Evolutionary conservation across 2,888 invertebrate genomes (phyloP).

Genomic region (Chrysolina oricalcia): DNA sequence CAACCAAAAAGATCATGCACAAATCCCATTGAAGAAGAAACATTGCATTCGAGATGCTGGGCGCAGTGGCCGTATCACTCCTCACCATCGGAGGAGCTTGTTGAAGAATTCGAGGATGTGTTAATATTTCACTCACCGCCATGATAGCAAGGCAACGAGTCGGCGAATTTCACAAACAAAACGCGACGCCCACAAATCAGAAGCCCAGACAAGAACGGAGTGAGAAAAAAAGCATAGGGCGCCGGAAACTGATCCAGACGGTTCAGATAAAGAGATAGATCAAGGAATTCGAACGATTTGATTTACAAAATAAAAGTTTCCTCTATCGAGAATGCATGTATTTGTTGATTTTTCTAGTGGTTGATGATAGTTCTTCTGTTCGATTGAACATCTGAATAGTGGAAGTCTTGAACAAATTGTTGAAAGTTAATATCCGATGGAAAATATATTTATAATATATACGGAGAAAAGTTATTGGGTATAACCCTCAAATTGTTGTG

Average conservation of each 20-base stretch:
- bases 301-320: not conserved
- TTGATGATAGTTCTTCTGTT: too few relatives aligned
- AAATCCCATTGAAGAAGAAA: conserved; percentile 39
- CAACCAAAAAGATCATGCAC: conserved; percentile 33
- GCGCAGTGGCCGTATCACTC: conserved; percentile 67
- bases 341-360: too few relatives aligned
- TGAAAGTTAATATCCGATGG: too few relatives aligned
- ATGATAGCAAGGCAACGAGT: conserved; percentile 56
- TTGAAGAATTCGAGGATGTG: conserved; percentile 67
- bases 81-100: conserved; percentile 69
- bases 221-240: conserved; percentile 16
- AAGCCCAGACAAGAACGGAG: conserved; percentile 38
- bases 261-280: conserved; percentile 16
- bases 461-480: too few relatives aligned
- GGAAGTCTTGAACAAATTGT: too few relatives aligned
- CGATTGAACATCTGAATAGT: too few relatives aligned
- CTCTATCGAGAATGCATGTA: too few relatives aligned
- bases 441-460: too few relatives aligned
- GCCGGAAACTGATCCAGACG: conserved; percentile 23
- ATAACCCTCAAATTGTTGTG: too few relatives aligned
- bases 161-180: conserved; percentile 64
- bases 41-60: conserved; percentile 44
- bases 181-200: conserved; percentile 57
- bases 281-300: not conserved
- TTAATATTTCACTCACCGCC: conserved; percentile 69